phyloP scores from a whole-genome alignment of 1,140 invertebrate species.

The Radopholus similis region DNA sequence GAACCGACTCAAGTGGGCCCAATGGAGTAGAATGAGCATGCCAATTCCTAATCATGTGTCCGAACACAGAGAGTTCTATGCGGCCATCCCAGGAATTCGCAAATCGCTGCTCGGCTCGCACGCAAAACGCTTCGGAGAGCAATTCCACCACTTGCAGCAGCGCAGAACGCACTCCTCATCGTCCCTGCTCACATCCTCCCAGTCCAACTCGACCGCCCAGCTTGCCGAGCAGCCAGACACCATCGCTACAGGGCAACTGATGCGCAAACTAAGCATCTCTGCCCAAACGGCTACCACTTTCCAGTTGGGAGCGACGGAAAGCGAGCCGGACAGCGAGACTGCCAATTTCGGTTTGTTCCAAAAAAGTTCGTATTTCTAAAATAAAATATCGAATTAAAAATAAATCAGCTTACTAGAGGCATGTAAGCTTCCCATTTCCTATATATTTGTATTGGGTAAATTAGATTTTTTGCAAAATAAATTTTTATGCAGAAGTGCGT shows the following conservation, averaged over 20 bases:
- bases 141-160: constrained; percentile 56
- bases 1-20: constrained; percentile 13
- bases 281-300: too few species aligned
- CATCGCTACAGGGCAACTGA: background rate
- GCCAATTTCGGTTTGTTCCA: too few species aligned
- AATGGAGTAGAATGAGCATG: background rate
- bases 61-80: constrained; percentile 52
- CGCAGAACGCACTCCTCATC: constrained; percentile 26
- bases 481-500: constrained; percentile 12
- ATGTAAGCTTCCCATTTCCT: too few species aligned
- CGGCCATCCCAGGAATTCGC: constrained; percentile 57
- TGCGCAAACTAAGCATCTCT: too few species aligned
- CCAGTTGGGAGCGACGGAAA: too few species aligned
- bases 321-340: too few species aligned
- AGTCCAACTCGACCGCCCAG: constrained; percentile 20
- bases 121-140: constrained; percentile 57
- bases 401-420: too few species aligned
- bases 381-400: too few species aligned
- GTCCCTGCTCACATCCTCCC: constrained; percentile 29
- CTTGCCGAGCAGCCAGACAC: constrained; percentile 4
- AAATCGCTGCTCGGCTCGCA: constrained; percentile 54
- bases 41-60: background rate
- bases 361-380: too few species aligned
- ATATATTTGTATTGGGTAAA: too few species aligned
- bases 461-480: too few species aligned